A percentile compares a stretch with the other conserved stretches of the same genome.
Conservation (phyloP, 2,797 vertebrate genomes). For the Aplochiton taeniatus region DNA sequence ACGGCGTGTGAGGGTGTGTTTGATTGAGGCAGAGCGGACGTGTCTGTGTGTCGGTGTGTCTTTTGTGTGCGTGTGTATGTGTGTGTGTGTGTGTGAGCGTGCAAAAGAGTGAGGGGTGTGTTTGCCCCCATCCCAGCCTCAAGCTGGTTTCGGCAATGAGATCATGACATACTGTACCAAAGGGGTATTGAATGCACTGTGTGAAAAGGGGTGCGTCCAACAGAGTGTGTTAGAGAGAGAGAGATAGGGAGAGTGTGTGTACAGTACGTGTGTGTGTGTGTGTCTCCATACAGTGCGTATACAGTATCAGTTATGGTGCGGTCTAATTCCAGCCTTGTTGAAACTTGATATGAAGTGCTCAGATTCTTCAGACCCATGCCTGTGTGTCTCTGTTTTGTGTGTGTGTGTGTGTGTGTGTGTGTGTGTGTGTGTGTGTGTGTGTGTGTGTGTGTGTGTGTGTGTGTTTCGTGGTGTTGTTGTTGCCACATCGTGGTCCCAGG, state of each 20-base stretch:
- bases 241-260: background rate
- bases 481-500: constrained; percentile 39
- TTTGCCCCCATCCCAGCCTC: constrained; percentile 2
- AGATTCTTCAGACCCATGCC: constrained; percentile 15
- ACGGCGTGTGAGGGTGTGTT: constrained; percentile 16
- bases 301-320: background rate
- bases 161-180: too few relatives aligned
- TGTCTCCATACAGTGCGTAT: too few relatives aligned
- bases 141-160: too few relatives aligned
- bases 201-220: background rate
- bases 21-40: background rate
- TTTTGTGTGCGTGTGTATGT: background rate
- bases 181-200: too few relatives aligned
- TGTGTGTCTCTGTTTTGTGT: constrained; percentile 36
- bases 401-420: constrained; percentile 9
- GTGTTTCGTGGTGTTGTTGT: constrained; percentile 32
- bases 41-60: background rate
- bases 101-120: constrained; percentile 18
- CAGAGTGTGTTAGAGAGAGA: constrained; percentile 16
- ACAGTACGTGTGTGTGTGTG: constrained; percentile 12
- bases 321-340: background rate
- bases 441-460: constrained; percentile 26
- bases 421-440: constrained; percentile 12
- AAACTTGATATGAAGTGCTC: background rate
- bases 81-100: constrained; percentile 9